Base-by-base conservation (phyloP, 2,888 invertebrate species). In the Caenorhabditis macrosperma region DNA sequence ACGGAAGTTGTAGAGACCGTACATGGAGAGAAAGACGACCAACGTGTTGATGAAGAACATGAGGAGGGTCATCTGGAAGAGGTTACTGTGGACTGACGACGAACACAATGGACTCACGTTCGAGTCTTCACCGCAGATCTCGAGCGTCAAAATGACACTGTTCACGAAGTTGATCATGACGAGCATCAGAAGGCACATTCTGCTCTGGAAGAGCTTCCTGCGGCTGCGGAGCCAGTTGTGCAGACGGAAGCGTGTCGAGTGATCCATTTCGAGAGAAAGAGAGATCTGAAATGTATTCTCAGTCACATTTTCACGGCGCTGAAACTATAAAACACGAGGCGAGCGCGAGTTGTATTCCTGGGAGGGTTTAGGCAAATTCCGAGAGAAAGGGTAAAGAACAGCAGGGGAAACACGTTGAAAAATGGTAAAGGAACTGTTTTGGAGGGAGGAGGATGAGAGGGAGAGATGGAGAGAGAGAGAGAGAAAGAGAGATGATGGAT, bases 141-240 rank as follows among this genome's bases (percentile, higher is more conserved):
- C 81, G 50, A 83, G 30, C 44, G 75, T 82, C 46, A 83, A 68
- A 59, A 82, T 71, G 28, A 82, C 78, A 61, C 81, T 81, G 60
- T 83, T 83, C 38, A 77, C 76, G 52, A 83, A 83, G 44, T 83
- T 83, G 68, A 83, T 61, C 61, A 80, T 69, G 35, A 83, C 71
- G 20, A 83, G 50, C 72, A 83, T 69, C 44, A 82, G 22, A 6
- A 79, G 57, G 30, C 79, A 77, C 75, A 83, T 74, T 52, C 78
- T 66, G 26, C 80, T 83, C 82, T 83, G 80, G 48, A 83, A 78
- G 30, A 81, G 50, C 71, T 83, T 83, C 41, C 76, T 60, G 26
- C 69, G 78, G 28, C 80, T 63, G 28, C 82, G 59, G 24, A 83
- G 63, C 82, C 82, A 83, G 28, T 69, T 78, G 28, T 83, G 76